Base-by-base conservation (phyloP, 2,888 invertebrate genomes). In the Drosophila setosimentum region DNA sequence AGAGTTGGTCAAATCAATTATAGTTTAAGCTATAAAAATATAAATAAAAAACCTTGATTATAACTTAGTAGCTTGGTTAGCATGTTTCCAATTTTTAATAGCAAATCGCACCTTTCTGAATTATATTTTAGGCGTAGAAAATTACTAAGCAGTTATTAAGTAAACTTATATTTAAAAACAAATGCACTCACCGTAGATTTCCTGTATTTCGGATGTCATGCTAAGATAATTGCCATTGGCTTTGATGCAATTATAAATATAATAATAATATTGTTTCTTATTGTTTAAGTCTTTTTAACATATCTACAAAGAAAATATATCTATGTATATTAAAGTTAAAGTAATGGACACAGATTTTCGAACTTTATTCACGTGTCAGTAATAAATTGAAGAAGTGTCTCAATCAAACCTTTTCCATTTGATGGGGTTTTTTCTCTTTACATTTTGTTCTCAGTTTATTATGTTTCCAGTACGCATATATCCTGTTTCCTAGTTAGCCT, bases 1-100 rank as follows among this genome's bases (percentile, higher is more conserved):
- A 80, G 53, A 72, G 78, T 80, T 73, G 73, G 42, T 63, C 67
- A 53, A 73, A 64, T 73, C 87, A 81, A 81, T 78, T 87, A 66
- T 62, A 64, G 49, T 40, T 57, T 48, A 61, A 53, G 35, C 53
- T 58, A 54, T 6, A 42, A 11, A 42, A 60, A 55, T 59, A 60
- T 42, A 67, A 29, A 48, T 50, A 4, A 50, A 50, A 48, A 45
- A 60, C 80, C 61, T 63, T 50, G 51, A 69, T 78, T 75, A 68
- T 67, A 65, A 79, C 62, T 50, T 24, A 59, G 35, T 37, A 55
- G 50, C 32, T 51, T 73, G 13, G 4, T 42, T 61, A 35, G 57
- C 35, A 59, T 57, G 42, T 51, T 67, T 50, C n/a, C n/a, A 10
- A 54, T 53, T 63, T 60, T 51, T 42, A 35, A 71, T 50, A 29